Base-by-base conservation (phyloP, 1,140 invertebrate genomes). In the Anoplophora glabripennis region DNA sequence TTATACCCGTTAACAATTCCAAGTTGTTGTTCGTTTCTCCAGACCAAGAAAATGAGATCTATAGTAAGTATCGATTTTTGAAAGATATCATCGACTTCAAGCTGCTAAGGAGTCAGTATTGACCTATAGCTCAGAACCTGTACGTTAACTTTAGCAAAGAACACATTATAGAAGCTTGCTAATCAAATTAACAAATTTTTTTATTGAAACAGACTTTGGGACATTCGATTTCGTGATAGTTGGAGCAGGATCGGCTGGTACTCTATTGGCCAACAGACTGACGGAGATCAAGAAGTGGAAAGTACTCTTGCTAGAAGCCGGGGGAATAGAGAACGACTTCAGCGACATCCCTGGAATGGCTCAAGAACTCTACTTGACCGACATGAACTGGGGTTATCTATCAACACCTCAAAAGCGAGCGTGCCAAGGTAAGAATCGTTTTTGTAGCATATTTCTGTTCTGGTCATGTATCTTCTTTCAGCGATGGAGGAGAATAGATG, bases 201-300 rank as follows among this genome's bases (percentile, higher is more conserved):
- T 40, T 44, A 7, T 48, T 48, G 10, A 14, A n/a, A n/a, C 18
- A 59, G 57, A 44, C 45, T 53, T 35, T 42, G 57, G 57, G 14
- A 75, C 75, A 14, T 90, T 89, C 53, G 88, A 90, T 71, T 91
- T 89, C 52, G 82, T 90, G 3, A 78, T 90, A 12, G 79, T 95
- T 37, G 93, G 93, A 0, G 92, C 80, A 5, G 93, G 92, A 4
- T 87, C 89, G 0, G 89, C 91, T 0, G 92, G 92, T 8, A 80
- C 87, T 18, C 90, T 90, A 0, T 45, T 96, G 17, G 92, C 92
- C 0, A 86, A 84, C 45, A 77, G 92, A 33, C 72, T 89, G 0
- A 86, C 85, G 8, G 88, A 90, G 75, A 84, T 84, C 52, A 71
- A 79, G 0, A 71, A 85, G 1, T 88, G 86, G 84, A 83, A 75